A percentile compares a stretch with the other conserved stretches of the same genome.
phyloP scores from a whole-genome alignment of 2,113 vertebrate species.

The Bufo bufo region DNA sequence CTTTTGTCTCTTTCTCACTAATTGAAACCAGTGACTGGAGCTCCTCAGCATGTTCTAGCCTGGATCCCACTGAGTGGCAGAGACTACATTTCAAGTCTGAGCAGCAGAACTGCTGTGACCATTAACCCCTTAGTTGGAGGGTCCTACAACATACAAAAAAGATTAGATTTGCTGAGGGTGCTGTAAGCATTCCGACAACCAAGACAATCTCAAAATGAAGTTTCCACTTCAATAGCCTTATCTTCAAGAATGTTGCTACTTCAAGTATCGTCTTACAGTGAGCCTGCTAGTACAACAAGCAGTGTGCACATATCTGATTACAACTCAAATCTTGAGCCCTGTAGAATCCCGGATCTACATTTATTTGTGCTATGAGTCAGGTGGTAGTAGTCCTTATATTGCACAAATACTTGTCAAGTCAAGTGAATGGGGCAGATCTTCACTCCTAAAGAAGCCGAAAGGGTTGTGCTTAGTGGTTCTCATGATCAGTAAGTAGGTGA shows the following conservation, averaged over 20 bases:
- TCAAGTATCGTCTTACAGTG: background rate
- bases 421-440: background rate
- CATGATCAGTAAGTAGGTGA: too few species aligned
- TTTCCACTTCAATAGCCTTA: conserved; percentile 28
- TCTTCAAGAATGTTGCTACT: conserved; percentile 45
- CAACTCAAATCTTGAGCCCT: background rate
- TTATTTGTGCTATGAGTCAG: background rate
- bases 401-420: background rate
- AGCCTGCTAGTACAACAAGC: conserved; percentile 14
- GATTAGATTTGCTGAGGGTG: background rate
- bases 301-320: conserved; percentile 6
- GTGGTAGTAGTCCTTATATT: background rate
- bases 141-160: background rate
- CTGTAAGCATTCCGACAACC: background rate
- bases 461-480: too few species aligned
- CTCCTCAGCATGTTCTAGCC: conserved; percentile 3
- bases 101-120: background rate
- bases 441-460: too few species aligned
- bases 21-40: conserved; percentile 78
- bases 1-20: conserved; percentile 78
- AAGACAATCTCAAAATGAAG: background rate
- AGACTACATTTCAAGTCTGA: conserved; percentile 28
- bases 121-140: background rate
- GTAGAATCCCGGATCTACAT: background rate
- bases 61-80: conserved; percentile 31